phyloP scores from a whole-genome alignment of 2,113 vertebrate species.

The Perca fluviatilis region DNA sequence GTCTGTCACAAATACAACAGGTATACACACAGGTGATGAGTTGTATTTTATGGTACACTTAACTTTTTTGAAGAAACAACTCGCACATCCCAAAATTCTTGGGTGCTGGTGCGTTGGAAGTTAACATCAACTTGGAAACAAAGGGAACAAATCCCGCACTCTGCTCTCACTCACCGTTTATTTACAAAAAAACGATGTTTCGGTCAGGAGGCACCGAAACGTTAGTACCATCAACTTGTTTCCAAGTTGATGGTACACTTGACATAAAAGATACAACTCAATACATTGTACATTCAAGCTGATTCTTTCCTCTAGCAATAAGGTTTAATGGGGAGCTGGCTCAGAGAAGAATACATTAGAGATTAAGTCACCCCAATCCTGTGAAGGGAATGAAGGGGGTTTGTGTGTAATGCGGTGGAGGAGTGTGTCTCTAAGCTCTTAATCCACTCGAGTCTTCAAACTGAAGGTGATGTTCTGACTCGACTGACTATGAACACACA shows the following conservation, averaged over 20 bases:
- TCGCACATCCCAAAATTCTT: no score
- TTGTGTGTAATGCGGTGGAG: conserved; percentile 58
- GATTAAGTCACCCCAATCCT: conserved; percentile 58
- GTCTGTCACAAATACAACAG: no score
- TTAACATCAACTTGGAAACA: no score
- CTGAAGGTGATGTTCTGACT: conserved; percentile 51
- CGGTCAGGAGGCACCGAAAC: no score
- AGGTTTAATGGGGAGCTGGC: conserved; percentile 28
- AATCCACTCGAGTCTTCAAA: conserved; percentile 68
- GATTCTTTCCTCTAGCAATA: conserved; percentile 7
- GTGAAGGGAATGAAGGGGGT: conserved; percentile 38
- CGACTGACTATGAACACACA: conserved; percentile 12
- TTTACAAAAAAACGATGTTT: no score
- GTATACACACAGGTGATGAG: no score
- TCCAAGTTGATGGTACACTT: background rate
- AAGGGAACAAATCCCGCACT: no score
- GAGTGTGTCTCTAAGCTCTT: conserved; percentile 70
- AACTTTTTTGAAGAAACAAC: no score
- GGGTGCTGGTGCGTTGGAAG: no score
- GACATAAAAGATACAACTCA: background rate
- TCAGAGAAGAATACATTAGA: conserved; percentile 45
- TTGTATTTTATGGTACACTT: no score
- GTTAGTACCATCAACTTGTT: no score
- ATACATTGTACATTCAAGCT: background rate
- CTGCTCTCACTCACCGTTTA: no score